These are phyloP conservation scores for Coluber constrictor DNA, from an alignment of 2,797 vertebrate genomes.

Conservation along the genomic window DNA sequence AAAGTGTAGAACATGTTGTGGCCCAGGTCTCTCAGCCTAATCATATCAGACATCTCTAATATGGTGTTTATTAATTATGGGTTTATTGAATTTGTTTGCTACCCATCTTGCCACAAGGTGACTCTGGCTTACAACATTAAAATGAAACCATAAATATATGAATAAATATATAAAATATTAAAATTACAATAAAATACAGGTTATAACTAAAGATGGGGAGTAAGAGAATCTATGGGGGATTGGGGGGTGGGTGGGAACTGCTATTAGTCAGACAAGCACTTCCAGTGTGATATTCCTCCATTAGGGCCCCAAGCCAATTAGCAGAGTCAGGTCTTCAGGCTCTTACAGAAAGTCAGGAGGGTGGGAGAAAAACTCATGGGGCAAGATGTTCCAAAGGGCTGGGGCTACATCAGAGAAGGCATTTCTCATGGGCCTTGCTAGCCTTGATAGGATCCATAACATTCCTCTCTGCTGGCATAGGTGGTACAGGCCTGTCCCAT, in stretches of 20 bases:
- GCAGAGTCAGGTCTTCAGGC: background rate
- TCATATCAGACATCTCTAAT: background rate
- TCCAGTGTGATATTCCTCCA: background rate
- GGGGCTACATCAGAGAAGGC: background rate
- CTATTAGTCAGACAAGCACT: background rate
- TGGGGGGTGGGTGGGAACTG: background rate
- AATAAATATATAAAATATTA: background rate
- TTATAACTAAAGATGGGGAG: background rate
- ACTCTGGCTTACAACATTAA: background rate
- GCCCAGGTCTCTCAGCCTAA: background rate
- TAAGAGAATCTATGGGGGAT: background rate
- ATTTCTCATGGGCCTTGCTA: background rate
- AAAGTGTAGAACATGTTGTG: background rate
- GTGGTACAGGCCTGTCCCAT: background rate
- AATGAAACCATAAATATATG: background rate
- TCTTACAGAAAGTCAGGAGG: background rate
- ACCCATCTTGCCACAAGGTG: background rate
- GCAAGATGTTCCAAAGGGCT: background rate
- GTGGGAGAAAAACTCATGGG: background rate
- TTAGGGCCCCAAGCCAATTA: background rate
- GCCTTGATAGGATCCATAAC: background rate
- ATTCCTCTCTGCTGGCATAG: background rate
- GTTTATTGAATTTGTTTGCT: background rate
- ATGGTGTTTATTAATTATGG: background rate
- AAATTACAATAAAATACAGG: background rate